phyloP scores from a whole-genome alignment of 1,140 invertebrate genomes.

The Trichonephila clavata region DNA sequence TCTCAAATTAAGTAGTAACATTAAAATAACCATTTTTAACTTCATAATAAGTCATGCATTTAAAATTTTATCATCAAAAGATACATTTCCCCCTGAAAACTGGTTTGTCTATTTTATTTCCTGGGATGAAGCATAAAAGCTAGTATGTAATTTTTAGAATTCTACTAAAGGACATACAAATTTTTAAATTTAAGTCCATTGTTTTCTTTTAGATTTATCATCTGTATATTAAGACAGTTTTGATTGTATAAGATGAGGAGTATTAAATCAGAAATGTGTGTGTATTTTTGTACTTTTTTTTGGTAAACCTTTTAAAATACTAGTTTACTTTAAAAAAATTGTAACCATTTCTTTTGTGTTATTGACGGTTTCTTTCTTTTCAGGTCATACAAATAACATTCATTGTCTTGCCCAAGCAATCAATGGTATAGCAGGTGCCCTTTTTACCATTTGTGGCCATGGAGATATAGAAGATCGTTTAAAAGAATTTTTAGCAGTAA shows the following conservation, averaged over 20 bases:
- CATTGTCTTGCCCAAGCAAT: slow-evolving; percentile 98
- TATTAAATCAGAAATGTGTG: too few species aligned
- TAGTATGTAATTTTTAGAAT: neutral
- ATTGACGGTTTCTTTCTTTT: slow-evolving; percentile 23
- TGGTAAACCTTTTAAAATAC: too few species aligned
- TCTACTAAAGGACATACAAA: neutral
- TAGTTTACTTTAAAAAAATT: too few species aligned
- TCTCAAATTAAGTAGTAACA: too few species aligned
- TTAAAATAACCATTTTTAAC: too few species aligned
- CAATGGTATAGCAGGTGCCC: slow-evolving; percentile 97
- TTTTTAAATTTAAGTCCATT: neutral
- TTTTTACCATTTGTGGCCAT: slow-evolving; percentile 97
- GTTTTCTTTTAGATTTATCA: neutral
- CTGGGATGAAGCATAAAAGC: neutral
- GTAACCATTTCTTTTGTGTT: too few species aligned
- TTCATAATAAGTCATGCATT: too few species aligned
- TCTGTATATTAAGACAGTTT: neutral
- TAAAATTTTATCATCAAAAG: too few species aligned
- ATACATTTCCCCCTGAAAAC: slow-evolving; percentile 14
- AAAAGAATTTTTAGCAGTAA: slow-evolving; percentile 97
- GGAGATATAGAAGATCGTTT: slow-evolving; percentile 98
- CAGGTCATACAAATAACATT: slow-evolving; percentile 96
- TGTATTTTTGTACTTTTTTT: too few species aligned
- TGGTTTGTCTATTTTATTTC: neutral
- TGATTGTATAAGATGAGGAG: too few species aligned